A percentile compares a stretch with the other conserved stretches of the same genome.
Evolutionary conservation across 2,113 vertebrate genomes (phyloP).

Genomic region (Urocolius indicus): DNA sequence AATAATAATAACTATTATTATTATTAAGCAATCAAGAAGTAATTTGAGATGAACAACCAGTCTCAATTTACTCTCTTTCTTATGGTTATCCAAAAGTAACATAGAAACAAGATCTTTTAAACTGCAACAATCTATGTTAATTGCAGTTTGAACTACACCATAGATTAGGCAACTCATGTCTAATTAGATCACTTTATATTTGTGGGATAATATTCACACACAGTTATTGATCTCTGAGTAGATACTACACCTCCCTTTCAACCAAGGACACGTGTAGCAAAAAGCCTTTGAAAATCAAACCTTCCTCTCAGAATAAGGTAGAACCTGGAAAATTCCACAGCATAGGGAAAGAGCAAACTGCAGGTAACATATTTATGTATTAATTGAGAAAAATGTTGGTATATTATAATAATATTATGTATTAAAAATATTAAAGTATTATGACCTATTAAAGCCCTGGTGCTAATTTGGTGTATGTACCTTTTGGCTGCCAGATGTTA

Average conservation of each 20-base stretch:
- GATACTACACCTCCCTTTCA: not conserved
- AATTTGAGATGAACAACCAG: not conserved
- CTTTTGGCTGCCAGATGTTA: not conserved
- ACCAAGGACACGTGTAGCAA: not conserved
- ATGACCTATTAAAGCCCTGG: not conserved
- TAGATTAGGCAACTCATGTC: not conserved
- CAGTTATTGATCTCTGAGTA: not conserved
- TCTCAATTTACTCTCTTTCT: not conserved
- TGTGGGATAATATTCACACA: not conserved
- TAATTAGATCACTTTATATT: not conserved
- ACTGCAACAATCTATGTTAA: not conserved
- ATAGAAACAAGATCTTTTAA: not conserved
- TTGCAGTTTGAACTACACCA: not conserved
- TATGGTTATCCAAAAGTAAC: not conserved
- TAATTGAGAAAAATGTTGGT: not conserved
- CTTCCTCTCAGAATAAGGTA: not conserved
- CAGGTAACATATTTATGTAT: not conserved
- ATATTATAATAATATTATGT: not conserved
- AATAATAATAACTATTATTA: not conserved
- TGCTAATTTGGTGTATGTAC: not conserved
- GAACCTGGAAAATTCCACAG: not conserved
- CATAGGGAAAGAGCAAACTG: not conserved
- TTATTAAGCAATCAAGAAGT: not conserved
- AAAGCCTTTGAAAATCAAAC: not conserved
- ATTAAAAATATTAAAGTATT: slow-evolving; percentile 6